phyloP scores from a whole-genome alignment of 1,140 invertebrate genomes.

The Dendrolimus punctatus region DNA sequence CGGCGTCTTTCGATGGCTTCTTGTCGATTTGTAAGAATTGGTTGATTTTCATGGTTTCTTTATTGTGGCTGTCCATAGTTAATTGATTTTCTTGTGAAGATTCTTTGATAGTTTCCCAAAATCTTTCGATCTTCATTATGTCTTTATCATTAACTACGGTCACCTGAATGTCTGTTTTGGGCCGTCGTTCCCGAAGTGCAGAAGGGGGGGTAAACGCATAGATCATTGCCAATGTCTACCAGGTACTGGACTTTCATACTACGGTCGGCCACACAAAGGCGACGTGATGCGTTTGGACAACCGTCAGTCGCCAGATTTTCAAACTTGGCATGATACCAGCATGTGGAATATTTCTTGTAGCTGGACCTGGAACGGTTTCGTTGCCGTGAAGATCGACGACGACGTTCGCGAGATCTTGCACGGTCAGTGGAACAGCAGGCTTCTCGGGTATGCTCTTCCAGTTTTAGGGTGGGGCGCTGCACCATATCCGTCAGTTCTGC shows the following conservation, averaged over 20 bases:
- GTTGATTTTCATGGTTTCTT: too few relatives aligned
- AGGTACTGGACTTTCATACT: background rate
- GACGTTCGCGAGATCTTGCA: conserved; percentile 1
- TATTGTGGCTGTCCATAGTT: too few relatives aligned
- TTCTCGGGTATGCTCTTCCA: conserved; percentile 5
- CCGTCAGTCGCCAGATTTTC: conserved; percentile 4
- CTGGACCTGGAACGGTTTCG: conserved; percentile 1
- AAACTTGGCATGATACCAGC: conserved; percentile 6
- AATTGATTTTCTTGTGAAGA: too few relatives aligned
- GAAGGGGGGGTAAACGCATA: conserved; percentile 3
- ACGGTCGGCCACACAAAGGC: conserved; percentile 4
- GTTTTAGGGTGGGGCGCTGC: conserved; percentile 3
- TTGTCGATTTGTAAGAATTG: too few relatives aligned
- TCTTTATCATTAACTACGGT: conserved; percentile 3
- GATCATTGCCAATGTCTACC: too few relatives aligned
- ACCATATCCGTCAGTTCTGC: conserved; percentile 5
- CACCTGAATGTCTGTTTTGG: conserved; percentile 1
- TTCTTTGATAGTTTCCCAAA: too few relatives aligned
- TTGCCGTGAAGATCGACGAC: conserved; percentile 3
- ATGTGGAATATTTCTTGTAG: conserved; percentile 2
- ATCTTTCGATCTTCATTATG: too few relatives aligned
- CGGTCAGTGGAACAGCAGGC: background rate
- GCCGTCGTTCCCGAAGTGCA: conserved; percentile 2
- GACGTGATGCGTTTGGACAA: background rate
- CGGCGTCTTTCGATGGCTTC: too few relatives aligned